Base-by-base conservation (phyloP, 2,888 invertebrate genomes). In the Plebejus anna region DNA sequence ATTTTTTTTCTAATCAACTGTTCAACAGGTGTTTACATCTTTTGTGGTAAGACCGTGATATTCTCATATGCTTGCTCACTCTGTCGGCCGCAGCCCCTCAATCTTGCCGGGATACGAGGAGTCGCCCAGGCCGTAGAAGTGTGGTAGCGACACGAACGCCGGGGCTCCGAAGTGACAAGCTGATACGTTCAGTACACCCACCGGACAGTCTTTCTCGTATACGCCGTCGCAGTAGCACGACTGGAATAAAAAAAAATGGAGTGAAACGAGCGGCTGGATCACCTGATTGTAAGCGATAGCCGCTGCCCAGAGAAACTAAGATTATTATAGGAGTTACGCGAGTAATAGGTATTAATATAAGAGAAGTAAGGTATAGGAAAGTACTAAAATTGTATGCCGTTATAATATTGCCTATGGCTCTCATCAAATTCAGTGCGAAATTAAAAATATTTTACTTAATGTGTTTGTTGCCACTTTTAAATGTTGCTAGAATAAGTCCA, bases 131-230 rank as follows among this genome's bases (percentile, higher is more conserved):
- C 96, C 87, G 80, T 96, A 95, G 89, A 98, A 97, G 87, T 98
- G 98, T 0, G 98, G 98, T 82, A 96, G 95, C 0, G 97, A 97
- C 32, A 97, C 95, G 87, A 96, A 97, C 6, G 96, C 96, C 0
- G 98, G 98, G 13, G 98, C 97, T 75, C 96, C 96, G 87, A 94
- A 96, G 80, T 96, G 95, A 85, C 97, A 97, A 28, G 88, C 87
- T 0, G 96, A 96, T 80, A 97, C 96, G 84, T 97, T 96, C 9
- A 97, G 92, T 0, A 96, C 95, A 2, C 97, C 97, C 36, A 90
- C 55, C 0, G 95, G 85, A 81, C 95, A 95, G 81, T 90, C 78
- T 0, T 89, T 77, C 0, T 94, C 89, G 0, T 92, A 84, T 0
- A 80, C 82, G 28, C 85, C 85, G 16, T 90, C 88, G 83, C 96